Conservation (phyloP, 2,113 vertebrate genomes). For the Sphyrna mokarran region DNA sequence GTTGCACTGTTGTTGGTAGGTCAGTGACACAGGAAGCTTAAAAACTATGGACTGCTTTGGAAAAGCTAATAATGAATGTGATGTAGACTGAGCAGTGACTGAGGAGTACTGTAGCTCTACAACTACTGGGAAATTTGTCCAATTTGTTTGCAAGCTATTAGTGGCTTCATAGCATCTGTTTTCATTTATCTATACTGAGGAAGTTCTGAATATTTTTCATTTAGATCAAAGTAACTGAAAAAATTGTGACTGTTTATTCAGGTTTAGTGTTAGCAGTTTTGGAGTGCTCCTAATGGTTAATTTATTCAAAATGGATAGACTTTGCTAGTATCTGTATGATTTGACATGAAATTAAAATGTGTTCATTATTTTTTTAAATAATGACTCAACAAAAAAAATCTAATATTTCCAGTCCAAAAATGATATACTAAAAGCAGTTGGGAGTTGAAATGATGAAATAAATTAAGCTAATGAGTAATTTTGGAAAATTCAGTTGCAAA, state of each 20-base stretch:
- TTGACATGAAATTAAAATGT: slow-evolving; percentile 24
- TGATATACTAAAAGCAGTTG: neutral
- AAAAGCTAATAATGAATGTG: slow-evolving; percentile 4
- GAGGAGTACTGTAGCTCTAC: neutral
- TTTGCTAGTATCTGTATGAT: neutral
- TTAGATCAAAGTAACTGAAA: slow-evolving; percentile 34
- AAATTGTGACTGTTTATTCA: slow-evolving; percentile 33
- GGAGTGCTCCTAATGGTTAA: neutral
- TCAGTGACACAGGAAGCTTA: neutral
- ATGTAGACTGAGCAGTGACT: neutral
- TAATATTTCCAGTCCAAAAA: neutral
- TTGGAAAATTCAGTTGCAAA: neutral
- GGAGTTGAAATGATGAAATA: neutral
- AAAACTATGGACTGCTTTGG: neutral
- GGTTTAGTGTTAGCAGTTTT: slow-evolving; percentile 30
- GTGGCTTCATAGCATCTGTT: slow-evolving; percentile 31
- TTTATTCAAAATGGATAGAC: slow-evolving; percentile 24
- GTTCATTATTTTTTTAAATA: neutral
- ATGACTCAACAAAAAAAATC: neutral
- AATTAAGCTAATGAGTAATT: neutral
- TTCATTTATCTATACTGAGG: slow-evolving; percentile 30
- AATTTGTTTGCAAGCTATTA: slow-evolving; percentile 37
- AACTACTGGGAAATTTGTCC: slow-evolving; percentile 27
- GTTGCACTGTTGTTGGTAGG: neutral
- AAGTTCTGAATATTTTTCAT: slow-evolving; percentile 34